A percentile compares a stretch with the other conserved stretches of the same genome.
These are phyloP conservation scores for Nanorana parkeri DNA, from an alignment of 2,113 vertebrate species.

Conservation along the genomic window DNA sequence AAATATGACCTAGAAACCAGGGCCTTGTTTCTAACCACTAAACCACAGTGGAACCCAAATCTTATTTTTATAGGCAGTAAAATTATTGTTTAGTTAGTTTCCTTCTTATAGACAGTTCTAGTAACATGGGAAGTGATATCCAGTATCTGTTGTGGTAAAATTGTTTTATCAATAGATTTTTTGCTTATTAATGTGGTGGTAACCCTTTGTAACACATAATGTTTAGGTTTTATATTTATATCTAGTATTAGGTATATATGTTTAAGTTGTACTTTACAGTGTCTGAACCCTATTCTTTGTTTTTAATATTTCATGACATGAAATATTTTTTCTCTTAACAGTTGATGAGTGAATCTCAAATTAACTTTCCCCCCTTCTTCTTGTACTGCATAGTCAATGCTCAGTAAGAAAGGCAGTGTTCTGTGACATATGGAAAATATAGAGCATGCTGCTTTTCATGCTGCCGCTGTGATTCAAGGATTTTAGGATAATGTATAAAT, in stretches of 20 bases:
- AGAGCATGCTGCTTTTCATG: slow-evolving; percentile 45
- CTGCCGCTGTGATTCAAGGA: slow-evolving; percentile 46
- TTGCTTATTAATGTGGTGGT: too few relatives aligned
- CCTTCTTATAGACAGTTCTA: too few relatives aligned
- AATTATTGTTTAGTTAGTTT: too few relatives aligned
- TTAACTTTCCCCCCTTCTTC: not conserved
- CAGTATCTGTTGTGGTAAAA: too few relatives aligned
- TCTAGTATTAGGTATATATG: not conserved
- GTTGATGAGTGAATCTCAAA: not conserved
- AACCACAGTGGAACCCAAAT: too few relatives aligned
- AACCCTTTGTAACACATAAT: too few relatives aligned
- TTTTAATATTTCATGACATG: not conserved
- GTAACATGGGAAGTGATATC: too few relatives aligned
- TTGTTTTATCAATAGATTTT: too few relatives aligned
- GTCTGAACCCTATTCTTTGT: not conserved
- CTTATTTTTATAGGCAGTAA: too few relatives aligned
- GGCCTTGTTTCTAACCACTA: too few relatives aligned
- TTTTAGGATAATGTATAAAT: slow-evolving; percentile 49
- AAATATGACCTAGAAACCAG: too few relatives aligned
- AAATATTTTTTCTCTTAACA: not conserved
- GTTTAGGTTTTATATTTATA: too few relatives aligned
- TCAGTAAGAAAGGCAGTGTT: slow-evolving; percentile 12
- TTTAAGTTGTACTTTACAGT: not conserved
- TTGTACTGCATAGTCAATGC: not conserved
- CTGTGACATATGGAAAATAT: slow-evolving; percentile 49